phyloP scores from a whole-genome alignment of 2,113 vertebrate species.

The Nicator chloris region DNA sequence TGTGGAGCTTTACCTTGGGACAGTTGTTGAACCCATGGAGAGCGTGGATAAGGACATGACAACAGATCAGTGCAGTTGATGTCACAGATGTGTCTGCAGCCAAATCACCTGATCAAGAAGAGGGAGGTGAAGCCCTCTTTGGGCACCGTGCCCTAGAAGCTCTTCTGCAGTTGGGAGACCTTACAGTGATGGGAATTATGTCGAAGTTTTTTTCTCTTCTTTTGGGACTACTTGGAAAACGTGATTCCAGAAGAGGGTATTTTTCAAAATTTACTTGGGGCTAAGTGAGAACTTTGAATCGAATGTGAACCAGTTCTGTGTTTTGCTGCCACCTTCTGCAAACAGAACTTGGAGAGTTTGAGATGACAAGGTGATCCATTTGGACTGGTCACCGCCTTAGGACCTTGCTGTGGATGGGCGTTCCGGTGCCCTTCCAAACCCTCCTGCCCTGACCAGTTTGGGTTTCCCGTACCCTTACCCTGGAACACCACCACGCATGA shows the following conservation, averaged over 20 bases:
- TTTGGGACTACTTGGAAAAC: not conserved
- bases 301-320: not conserved
- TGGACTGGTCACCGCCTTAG: not conserved
- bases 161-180: not conserved
- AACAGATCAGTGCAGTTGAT: not conserved
- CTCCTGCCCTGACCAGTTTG: rapidly evolving
- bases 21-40: not conserved
- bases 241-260: not conserved
- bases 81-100: not conserved
- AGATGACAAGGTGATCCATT: not conserved
- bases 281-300: not conserved
- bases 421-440: no score
- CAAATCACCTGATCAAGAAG: not conserved
- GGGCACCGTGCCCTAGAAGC: not conserved
- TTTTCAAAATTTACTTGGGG: not conserved
- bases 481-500: rapidly evolving
- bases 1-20: not conserved
- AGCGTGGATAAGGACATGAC: not conserved
- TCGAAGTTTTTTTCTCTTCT: not conserved
- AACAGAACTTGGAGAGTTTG: not conserved
- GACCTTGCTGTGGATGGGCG: not conserved
- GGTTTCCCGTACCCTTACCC: not conserved
- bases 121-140: not conserved
- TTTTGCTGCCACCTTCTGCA: rapidly evolving
- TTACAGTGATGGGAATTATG: not conserved